Evolutionary conservation across 92 coral and sea anemone genomes (phyloP).

Genomic region (Paramuricea clavata): DNA sequence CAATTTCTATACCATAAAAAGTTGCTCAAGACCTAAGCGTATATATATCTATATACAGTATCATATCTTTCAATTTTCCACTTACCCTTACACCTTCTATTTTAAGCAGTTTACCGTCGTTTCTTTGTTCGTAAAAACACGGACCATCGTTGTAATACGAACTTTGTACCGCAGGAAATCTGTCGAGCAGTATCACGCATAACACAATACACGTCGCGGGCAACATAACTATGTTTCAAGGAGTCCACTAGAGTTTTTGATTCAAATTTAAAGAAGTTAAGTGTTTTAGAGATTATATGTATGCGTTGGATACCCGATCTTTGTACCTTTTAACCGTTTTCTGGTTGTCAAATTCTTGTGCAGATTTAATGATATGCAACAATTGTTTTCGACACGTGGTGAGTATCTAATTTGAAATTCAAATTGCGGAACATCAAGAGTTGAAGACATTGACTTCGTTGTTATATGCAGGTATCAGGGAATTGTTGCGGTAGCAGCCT

Average conservation of each 20-base stretch:
- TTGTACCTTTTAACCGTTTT: not conserved
- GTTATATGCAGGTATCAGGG: too few relatives aligned
- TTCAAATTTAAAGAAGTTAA: not conserved
- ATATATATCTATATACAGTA: not conserved
- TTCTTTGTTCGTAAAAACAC: constrained; percentile 49
- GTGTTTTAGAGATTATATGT: not conserved
- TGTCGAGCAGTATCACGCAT: not conserved
- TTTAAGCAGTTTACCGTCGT: constrained; percentile 42
- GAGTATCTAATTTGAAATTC: not conserved
- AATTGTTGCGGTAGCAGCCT: too few relatives aligned
- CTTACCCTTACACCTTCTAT: constrained; percentile 61
- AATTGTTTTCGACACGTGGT: constrained; percentile 36
- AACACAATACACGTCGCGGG: not conserved
- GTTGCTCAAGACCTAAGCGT: not conserved
- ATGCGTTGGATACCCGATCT: not conserved
- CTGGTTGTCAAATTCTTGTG: constrained; percentile 32
- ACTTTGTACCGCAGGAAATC: not conserved
- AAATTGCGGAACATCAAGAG: too few relatives aligned
- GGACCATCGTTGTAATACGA: constrained; percentile 17
- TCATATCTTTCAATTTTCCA: not conserved
- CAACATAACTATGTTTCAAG: not conserved
- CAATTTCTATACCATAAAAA: not conserved
- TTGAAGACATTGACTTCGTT: too few relatives aligned
- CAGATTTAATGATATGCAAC: not conserved
- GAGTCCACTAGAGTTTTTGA: not conserved